These are phyloP conservation scores for Phymanthus crucifer DNA, from an alignment of 92 coral and sea anemone species.

Conservation along the genomic window DNA sequence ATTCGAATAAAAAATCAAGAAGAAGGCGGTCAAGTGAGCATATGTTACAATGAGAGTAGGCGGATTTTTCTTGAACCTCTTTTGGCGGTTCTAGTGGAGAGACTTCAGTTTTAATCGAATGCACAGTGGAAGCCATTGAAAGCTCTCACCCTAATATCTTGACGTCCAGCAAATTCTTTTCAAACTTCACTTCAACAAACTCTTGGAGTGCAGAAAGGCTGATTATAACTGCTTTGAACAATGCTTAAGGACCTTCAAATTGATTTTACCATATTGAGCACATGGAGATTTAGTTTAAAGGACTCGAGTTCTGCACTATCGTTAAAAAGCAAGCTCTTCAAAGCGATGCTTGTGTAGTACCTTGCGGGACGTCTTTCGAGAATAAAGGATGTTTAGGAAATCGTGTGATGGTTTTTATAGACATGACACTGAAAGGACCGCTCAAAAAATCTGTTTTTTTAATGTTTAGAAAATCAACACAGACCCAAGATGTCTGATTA, in stretches of 20 bases:
- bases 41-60: background rate
- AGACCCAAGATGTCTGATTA: background rate
- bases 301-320: background rate
- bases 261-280: conserved; percentile 1
- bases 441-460: background rate
- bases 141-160: conserved; percentile 14
- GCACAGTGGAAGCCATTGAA: conserved; percentile 14
- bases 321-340: conserved; percentile 3
- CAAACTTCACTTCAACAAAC: conserved; percentile 11
- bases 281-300: conserved; percentile 11
- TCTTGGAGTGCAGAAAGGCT: conserved; percentile 5
- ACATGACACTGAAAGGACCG: background rate
- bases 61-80: background rate
- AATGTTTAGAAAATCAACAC: background rate
- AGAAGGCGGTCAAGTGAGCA: background rate
- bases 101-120: conserved; percentile 6
- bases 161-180: conserved; percentile 1
- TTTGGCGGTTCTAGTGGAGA: background rate
- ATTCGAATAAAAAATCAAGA: background rate
- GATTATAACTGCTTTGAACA: background rate
- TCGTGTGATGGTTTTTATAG: background rate
- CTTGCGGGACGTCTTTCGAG: conserved; percentile 9
- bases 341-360: conserved; percentile 9
- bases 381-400: background rate
- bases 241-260: conserved; percentile 7